Conservation (phyloP, 2,113 vertebrate genomes). For the Falco punctatus region DNA sequence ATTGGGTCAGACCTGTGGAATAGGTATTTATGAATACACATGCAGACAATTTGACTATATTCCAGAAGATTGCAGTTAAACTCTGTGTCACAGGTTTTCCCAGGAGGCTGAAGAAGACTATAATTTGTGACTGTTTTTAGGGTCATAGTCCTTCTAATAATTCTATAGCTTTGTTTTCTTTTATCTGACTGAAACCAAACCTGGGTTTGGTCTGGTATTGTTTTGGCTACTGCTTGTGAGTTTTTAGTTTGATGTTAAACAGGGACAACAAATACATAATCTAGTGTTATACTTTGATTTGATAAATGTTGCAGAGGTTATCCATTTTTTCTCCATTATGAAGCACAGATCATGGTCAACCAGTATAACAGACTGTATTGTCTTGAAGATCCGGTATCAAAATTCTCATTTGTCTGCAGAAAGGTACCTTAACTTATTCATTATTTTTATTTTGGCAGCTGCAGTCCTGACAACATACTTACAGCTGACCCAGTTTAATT, state of each 20-base stretch:
- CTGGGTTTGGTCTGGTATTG: neutral
- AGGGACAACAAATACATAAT: neutral
- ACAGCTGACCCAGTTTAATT: neutral
- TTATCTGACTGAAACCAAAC: neutral
- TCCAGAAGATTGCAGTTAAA: neutral
- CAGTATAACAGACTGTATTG: neutral
- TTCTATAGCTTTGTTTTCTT: neutral
- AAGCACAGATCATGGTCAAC: neutral
- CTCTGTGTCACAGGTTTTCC: neutral
- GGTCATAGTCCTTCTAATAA: neutral
- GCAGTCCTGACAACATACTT: neutral
- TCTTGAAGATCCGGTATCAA: neutral
- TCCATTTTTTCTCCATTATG: neutral
- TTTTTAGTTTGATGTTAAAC: neutral
- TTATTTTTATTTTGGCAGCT: neutral
- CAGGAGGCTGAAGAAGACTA: neutral
- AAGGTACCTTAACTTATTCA: neutral
- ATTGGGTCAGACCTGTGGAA: neutral
- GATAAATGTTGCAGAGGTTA: neutral
- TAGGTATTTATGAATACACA: neutral
- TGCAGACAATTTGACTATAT: neutral
- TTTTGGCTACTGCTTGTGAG: neutral
- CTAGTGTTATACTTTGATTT: neutral
- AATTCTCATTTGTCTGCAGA: neutral
- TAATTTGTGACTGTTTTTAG: neutral